phyloP scores from a whole-genome alignment of 2,797 vertebrate species.

The Crenuchus spilurus region DNA sequence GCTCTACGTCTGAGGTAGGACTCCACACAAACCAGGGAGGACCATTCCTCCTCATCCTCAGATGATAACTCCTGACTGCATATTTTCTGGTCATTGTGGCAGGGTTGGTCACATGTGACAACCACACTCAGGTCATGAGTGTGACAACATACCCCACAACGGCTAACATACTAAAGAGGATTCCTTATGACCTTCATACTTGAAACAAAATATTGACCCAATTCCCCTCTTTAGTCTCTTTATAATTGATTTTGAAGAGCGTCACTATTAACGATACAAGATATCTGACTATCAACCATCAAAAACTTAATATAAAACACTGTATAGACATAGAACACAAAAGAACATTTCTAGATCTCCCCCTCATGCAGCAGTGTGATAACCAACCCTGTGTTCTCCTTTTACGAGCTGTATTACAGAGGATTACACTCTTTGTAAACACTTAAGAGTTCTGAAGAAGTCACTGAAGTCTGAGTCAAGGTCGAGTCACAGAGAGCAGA shows the following conservation, averaged over 20 bases:
- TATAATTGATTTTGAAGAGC: too few species aligned
- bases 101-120: background rate
- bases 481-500: slow-evolving; percentile 41
- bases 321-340: too few species aligned
- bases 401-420: background rate
- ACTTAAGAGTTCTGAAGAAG: slow-evolving; percentile 1
- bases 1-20: background rate
- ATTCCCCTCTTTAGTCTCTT: too few species aligned
- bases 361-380: background rate
- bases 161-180: background rate
- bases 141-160: background rate
- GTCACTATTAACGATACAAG: too few species aligned
- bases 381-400: background rate
- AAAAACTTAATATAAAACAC: too few species aligned
- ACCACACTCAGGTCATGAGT: background rate
- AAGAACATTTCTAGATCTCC: background rate
- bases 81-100: background rate
- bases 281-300: too few species aligned
- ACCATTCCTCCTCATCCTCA: background rate
- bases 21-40: background rate
- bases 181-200: background rate
- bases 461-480: slow-evolving; percentile 11
- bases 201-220: background rate
- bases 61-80: background rate
- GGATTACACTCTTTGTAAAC: slow-evolving; percentile 6